Percentiles rank a stretch among this genome's conserved stretches.
Conservation (phyloP, 2,113 vertebrate species). For the Rattus norvegicus region DNA sequence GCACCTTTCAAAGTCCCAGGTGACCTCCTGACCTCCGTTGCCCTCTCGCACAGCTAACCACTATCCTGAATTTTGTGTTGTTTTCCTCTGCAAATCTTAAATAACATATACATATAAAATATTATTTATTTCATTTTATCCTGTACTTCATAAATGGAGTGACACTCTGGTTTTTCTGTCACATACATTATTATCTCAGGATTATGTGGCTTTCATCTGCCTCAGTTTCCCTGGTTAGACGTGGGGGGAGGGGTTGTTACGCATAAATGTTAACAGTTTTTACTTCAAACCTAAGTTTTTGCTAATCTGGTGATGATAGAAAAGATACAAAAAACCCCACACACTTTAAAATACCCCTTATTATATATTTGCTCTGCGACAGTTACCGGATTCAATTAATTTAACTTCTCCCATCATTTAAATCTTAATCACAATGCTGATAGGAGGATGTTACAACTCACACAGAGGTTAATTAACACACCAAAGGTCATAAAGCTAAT, state of each 20-base stretch:
- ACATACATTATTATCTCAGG: background rate
- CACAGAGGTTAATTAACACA: conserved; percentile 17
- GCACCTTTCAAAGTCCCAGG: background rate
- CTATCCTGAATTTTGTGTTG: conserved; percentile 31
- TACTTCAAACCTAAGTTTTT: background rate
- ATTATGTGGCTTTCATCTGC: background rate
- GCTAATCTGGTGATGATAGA: background rate
- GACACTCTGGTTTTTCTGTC: background rate
- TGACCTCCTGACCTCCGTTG: background rate
- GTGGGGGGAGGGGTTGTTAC: background rate
- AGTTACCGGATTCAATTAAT: background rate
- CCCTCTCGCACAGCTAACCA: background rate
- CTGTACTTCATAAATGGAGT: background rate
- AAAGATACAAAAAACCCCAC: background rate
- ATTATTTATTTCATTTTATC: conserved; percentile 24
- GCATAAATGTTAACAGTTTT: background rate
- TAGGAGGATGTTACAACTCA: background rate
- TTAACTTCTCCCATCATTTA: background rate
- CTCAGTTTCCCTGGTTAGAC: background rate
- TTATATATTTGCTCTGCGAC: background rate
- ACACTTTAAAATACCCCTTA: conserved; percentile 19
- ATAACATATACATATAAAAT: background rate
- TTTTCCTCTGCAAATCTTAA: conserved; percentile 23
- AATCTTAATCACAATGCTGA: background rate
- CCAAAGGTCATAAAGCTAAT: background rate